Evolutionary conservation across 2,113 vertebrate species (phyloP).

Genomic region (Aspiorhynchus laticeps): DNA sequence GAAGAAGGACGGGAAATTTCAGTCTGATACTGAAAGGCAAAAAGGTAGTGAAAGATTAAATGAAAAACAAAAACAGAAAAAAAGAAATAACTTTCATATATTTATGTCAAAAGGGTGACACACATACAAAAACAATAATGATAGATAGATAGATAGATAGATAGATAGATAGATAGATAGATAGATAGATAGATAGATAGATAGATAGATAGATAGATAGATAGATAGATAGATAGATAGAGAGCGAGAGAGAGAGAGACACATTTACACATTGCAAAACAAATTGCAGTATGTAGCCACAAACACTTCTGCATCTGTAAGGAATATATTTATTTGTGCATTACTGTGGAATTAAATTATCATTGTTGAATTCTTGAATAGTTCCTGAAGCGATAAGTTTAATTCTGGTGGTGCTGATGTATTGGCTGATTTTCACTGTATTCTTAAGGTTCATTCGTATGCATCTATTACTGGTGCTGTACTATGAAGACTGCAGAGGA

Average conservation of each 20-base stretch:
- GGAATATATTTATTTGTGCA: neutral
- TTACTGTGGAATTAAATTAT: neutral
- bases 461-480: neutral
- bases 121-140: neutral
- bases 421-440: neutral
- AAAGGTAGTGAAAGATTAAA: neutral
- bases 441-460: neutral
- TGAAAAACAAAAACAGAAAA: neutral
- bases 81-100: neutral
- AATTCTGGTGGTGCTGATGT: neutral
- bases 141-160: too few relatives aligned
- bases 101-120: neutral
- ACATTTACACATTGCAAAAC: too few relatives aligned
- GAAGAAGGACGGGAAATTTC: slow-evolving; percentile 23
- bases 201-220: too few relatives aligned
- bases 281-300: neutral
- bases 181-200: too few relatives aligned
- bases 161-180: too few relatives aligned
- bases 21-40: neutral
- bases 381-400: neutral
- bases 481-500: slow-evolving; percentile 1
- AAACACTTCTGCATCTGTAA: neutral
- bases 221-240: too few relatives aligned
- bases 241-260: neutral
- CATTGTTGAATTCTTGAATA: neutral